Evolutionary conservation across 2,888 invertebrate species (phyloP).

Genomic region (Unio delphinus): DNA sequence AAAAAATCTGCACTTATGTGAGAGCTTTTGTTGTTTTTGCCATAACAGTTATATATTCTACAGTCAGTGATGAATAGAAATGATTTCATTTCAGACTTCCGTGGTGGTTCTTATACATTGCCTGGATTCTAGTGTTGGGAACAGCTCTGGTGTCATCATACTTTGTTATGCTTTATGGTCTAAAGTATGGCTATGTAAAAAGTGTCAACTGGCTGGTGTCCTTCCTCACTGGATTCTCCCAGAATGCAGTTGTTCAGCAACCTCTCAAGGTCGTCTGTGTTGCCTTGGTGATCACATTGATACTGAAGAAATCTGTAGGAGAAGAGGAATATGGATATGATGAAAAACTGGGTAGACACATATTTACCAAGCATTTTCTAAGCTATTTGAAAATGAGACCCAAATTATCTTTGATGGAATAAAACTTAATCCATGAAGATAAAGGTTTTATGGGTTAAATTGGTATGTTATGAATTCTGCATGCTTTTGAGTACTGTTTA

Average conservation of each 20-base stretch:
- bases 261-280: constrained; percentile 51
- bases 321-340: constrained; percentile 34
- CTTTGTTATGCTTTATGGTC: constrained; percentile 63
- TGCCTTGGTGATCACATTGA: constrained; percentile 42
- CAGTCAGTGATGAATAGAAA: too few relatives aligned
- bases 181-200: constrained; percentile 57
- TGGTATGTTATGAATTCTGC: too few relatives aligned
- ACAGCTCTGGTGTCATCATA: constrained; percentile 50
- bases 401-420: too few relatives aligned
- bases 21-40: too few relatives aligned
- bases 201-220: constrained; percentile 60
- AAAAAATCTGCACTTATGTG: too few relatives aligned
- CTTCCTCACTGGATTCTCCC: constrained; percentile 58
- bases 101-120: constrained; percentile 62
- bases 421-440: too few relatives aligned
- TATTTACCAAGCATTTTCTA: too few relatives aligned
- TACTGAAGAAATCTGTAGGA: constrained; percentile 45
- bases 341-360: constrained; percentile 17
- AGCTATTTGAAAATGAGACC: too few relatives aligned
- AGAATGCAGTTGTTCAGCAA: constrained; percentile 51
- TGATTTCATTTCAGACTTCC: constrained; percentile 47
- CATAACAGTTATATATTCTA: too few relatives aligned
- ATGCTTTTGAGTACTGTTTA: too few relatives aligned
- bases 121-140: constrained; percentile 46
- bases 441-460: too few relatives aligned